Conservation (phyloP, 1,140 invertebrate genomes). For the Drosophila melanica region DNA sequence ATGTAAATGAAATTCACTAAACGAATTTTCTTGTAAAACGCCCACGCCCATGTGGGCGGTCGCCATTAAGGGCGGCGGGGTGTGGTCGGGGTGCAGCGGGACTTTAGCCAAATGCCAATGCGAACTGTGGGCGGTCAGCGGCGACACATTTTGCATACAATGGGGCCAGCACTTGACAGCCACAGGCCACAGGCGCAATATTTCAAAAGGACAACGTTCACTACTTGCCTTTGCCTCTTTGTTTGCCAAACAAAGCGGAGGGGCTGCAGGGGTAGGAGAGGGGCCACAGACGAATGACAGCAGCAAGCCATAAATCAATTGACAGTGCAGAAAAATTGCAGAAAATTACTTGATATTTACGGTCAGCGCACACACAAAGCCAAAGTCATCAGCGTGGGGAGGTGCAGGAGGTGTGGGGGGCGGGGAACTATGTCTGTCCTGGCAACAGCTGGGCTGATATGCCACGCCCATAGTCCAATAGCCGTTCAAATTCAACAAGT, state of each 20-base stretch:
- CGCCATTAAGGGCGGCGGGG: too few relatives aligned
- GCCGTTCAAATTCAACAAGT: constrained; percentile 59
- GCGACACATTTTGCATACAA: constrained; percentile 61
- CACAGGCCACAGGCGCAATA: constrained; percentile 53
- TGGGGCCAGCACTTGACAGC: constrained; percentile 59
- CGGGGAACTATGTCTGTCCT: background rate
- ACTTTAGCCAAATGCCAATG: constrained; percentile 24
- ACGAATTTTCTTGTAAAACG: constrained; percentile 74
- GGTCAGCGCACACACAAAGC: constrained; percentile 70
- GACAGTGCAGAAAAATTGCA: constrained; percentile 77
- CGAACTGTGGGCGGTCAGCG: constrained; percentile 34
- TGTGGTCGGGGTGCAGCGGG: background rate
- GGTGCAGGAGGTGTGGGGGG: background rate
- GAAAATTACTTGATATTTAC: constrained; percentile 81
- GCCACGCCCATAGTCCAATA: constrained; percentile 18
- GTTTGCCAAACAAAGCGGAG: constrained; percentile 63
- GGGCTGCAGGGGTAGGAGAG: background rate
- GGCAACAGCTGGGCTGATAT: constrained; percentile 8
- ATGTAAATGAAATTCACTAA: constrained; percentile 68
- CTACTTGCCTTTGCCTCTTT: constrained; percentile 67
- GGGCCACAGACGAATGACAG: constrained; percentile 10
- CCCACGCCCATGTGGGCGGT: constrained; percentile 50
- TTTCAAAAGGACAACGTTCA: constrained; percentile 53
- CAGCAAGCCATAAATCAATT: constrained; percentile 77
- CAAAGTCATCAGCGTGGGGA: constrained; percentile 3